Evolutionary conservation across 2,113 vertebrate species (phyloP), one percentile per base, ranked within the genome.

Genomic region (Psilopsiagon aurifrons): DNA sequence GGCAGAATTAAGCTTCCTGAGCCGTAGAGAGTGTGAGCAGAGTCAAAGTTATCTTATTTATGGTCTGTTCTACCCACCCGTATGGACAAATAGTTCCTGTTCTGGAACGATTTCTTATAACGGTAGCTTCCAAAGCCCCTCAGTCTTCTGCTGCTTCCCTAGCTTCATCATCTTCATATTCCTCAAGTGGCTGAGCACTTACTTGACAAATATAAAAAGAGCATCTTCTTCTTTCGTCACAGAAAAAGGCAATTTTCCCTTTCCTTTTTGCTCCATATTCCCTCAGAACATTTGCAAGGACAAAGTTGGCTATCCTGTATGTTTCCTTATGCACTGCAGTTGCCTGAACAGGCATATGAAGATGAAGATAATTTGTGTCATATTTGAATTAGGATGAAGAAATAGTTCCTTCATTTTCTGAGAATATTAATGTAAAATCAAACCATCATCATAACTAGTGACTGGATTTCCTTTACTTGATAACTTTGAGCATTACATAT

Each of bases 101-200:
- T 78, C 67, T 17, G 55, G 49, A 70, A 46, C 2, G 46, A 49
- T 63, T 82, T 73, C 20, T 80, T 22, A 13, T 2, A 54, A 11
- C 11, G 2, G 31, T 16, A 70, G 17, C 13, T 13, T 74, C 60
- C 7, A 4, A 75, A 79, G 3, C 0, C 11, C 2, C 3, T 47
- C 33, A 62, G 49, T 29, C 3, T 4, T 6, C 6, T 16, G 19
- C 20, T 66, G 7, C 11, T 14, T 79, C 17, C 7, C n/a, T 49
- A 79, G 17, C 14, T 76, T 18, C 31, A 55, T 55, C 28, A 51
- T 4, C 9, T 78, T 71, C n/a, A 17, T 67, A 33, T 9, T 68
- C 14, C n/a, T 90, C 47, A 63, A 68, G 17, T 37, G 49, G 13
- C 20, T 79, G 39, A 52, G 29, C 15, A 51, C 6, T 4, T 49